Evolutionary conservation across 2,113 vertebrate species (phyloP).

Genomic region (Amphilophus citrinellus): DNA sequence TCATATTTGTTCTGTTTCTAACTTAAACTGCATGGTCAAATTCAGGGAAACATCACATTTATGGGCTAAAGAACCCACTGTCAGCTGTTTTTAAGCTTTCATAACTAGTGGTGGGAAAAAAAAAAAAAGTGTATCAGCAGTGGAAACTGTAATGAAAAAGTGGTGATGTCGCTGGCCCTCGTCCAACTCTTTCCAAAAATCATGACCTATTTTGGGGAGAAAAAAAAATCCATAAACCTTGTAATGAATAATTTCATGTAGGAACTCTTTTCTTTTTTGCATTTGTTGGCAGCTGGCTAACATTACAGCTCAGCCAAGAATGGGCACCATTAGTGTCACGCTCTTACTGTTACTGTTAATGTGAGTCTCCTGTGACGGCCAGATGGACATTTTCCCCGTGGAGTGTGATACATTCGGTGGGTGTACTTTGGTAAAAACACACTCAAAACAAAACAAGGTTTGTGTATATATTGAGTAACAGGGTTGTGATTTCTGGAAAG

Average conservation of each 20-base stretch:
- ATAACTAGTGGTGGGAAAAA: not conserved
- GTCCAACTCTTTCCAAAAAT: not conserved
- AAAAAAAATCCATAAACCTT: not conserved
- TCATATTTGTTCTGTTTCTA: slow-evolving; percentile 12
- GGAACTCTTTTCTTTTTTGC: not conserved
- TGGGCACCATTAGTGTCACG: not conserved
- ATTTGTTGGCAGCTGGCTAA: not conserved
- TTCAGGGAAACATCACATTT: not conserved
- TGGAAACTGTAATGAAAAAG: not conserved
- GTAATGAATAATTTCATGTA: not conserved
- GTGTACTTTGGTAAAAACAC: not conserved
- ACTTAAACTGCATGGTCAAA: not conserved
- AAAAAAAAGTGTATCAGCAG: not conserved
- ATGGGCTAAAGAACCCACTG: not conserved
- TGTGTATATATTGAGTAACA: not conserved
- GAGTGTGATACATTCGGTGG: not conserved
- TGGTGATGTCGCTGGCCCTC: not conserved
- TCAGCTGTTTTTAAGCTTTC: not conserved
- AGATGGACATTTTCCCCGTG: not conserved
- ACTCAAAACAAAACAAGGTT: not conserved
- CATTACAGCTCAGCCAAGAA: not conserved
- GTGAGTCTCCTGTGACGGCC: not conserved
- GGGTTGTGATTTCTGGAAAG: not conserved
- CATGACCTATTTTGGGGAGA: not conserved
- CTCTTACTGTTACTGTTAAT: not conserved